phyloP scores from a whole-genome alignment of 64 coral and sea anemone species.

The Actinia tenebrosa region DNA sequence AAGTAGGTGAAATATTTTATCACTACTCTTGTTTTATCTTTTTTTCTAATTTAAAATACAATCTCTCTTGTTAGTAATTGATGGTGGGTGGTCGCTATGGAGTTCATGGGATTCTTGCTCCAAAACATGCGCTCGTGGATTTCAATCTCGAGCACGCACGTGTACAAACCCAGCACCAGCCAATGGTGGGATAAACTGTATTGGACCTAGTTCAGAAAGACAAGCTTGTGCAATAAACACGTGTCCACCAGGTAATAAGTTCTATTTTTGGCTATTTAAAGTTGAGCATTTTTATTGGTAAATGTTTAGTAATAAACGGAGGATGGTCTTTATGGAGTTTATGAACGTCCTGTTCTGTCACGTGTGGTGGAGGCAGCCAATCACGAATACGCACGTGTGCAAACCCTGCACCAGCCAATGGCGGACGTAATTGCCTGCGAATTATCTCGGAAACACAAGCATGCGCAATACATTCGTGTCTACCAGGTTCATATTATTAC shows the following conservation, averaged over 20 bases:
- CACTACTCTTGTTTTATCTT: neutral
- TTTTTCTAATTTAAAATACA: no score
- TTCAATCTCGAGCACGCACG: neutral
- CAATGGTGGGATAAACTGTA: neutral
- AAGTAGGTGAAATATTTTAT: neutral
- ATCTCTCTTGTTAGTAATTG: neutral
- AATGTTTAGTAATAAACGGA: neutral
- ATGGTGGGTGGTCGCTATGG: neutral
- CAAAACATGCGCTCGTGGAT: constrained; percentile 25
- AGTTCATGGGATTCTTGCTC: neutral
- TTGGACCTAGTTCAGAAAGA: neutral
- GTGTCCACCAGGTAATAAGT: neutral
- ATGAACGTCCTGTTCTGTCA: neutral
- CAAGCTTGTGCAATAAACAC: neutral
- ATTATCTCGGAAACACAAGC: neutral
- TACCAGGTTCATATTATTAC: neutral
- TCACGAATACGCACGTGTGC: constrained; percentile 25
- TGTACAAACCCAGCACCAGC: constrained; percentile 33
- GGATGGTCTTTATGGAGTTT: neutral
- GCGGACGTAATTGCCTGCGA: neutral
- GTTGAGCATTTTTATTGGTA: neutral
- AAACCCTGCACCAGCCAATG: constrained; percentile 12
- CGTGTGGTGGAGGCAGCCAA: constrained; percentile 32
- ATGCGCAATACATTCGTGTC: neutral
- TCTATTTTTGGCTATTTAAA: neutral